Percentiles rank a stretch among this genome's conserved stretches.
Conservation (phyloP, 2,888 invertebrate genomes). For the Agonum fuliginosum region DNA sequence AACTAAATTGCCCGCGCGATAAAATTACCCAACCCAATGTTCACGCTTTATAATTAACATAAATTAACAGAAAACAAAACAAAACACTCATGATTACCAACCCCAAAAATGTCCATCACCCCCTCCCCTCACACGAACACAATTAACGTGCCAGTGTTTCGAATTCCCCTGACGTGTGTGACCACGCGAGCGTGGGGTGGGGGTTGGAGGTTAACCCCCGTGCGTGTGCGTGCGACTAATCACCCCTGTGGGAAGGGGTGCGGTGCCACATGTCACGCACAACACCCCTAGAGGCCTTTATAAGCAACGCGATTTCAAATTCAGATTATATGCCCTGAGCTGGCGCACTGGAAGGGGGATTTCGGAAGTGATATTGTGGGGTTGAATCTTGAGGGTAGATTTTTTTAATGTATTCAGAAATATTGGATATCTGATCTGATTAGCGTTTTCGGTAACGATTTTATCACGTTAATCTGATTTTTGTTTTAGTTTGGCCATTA, state of each 20-base stretch:
- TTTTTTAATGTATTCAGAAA: no score
- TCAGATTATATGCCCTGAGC: slow-evolving; percentile 39
- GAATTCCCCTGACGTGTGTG: slow-evolving; percentile 6
- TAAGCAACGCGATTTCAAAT: slow-evolving; percentile 53
- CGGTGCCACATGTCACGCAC: slow-evolving; percentile 42
- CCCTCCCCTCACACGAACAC: slow-evolving; percentile 1
- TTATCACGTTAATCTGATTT: no score
- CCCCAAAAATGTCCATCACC: slow-evolving; percentile 15
- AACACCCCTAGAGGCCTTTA: slow-evolving; percentile 35
- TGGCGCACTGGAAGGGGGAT: not conserved
- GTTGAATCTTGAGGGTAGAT: no score
- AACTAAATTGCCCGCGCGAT: no score
- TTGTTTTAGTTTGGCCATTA: no score
- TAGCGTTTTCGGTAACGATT: no score
- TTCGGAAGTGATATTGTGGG: not conserved
- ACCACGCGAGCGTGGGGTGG: slow-evolving; percentile 9
- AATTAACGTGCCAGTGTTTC: slow-evolving; percentile 36
- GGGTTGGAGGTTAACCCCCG: no score
- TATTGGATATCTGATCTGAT: no score
- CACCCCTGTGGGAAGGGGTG: slow-evolving; percentile 22
- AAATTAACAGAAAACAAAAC: slow-evolving; percentile 24
- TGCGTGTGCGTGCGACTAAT: slow-evolving; percentile 26
- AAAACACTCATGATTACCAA: slow-evolving; percentile 33
- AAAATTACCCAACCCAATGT: not conserved
- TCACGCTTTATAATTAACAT: slow-evolving; percentile 7